Conservation (phyloP, 2,797 vertebrate species). For the Characodon lateralis region DNA sequence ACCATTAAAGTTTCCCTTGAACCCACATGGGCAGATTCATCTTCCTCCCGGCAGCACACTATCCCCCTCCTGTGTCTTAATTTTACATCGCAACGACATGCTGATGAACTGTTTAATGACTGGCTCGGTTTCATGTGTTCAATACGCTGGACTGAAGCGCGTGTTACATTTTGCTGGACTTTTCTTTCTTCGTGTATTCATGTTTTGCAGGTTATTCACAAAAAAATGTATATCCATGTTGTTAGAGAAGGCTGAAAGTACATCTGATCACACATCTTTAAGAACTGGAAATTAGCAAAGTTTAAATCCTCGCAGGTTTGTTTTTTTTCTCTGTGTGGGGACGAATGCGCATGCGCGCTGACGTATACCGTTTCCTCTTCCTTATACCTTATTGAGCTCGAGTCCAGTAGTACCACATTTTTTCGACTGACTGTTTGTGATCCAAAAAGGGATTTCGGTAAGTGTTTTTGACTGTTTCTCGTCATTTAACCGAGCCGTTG, state of each 20-base stretch:
- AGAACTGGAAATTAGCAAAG: not conserved
- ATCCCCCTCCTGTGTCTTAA: constrained; percentile 77
- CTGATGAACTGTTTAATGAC: constrained; percentile 6
- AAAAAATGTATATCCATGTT: not conserved
- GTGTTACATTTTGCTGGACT: not conserved
- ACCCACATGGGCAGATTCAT: constrained; percentile 6
- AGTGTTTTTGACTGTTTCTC: constrained; percentile 9
- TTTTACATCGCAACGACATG: constrained; percentile 60
- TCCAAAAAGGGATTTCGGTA: constrained; percentile 68
- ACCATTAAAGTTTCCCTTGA: constrained; percentile 44
- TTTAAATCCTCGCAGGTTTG: not conserved
- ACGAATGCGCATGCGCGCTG: constrained; percentile 51
- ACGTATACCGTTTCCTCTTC: constrained; percentile 9
- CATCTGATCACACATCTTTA: not conserved
- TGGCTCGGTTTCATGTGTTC: not conserved
- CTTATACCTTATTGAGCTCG: constrained; percentile 1
- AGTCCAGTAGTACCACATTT: constrained; percentile 37
- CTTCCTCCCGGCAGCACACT: constrained; percentile 62
- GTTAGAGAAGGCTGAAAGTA: not conserved
- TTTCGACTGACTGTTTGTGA: constrained; percentile 64
- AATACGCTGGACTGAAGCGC: not conserved
- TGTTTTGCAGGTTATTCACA: not conserved
- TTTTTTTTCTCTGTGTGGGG: not conserved
- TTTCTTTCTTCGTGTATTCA: not conserved
- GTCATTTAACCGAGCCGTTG: fast-evolving